Base-by-base conservation (phyloP, 2,888 invertebrate genomes). In the Odontothrips loti region DNA sequence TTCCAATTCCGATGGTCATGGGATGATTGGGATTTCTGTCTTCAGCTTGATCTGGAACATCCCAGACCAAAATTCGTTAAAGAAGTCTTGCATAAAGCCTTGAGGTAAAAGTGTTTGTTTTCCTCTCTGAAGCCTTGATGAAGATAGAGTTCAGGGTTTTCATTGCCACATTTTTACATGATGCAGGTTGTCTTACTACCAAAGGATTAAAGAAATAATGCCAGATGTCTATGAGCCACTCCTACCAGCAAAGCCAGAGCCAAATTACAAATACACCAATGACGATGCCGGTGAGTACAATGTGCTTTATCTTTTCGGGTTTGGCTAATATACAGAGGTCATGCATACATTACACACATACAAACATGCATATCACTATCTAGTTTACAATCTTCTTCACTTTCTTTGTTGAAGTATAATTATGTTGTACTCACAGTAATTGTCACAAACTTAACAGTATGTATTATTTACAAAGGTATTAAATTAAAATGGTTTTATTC, bases 1-100 rank as follows among this genome's bases (percentile, higher is more conserved):
- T 99, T 99, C 88, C 98, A 99, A 88, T 99, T 97, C 87, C 93
- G 97, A 81, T 99, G 99, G 99, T 96, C 96, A 2, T 99, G 99
- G 99, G 96, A 96, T 84, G 97, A 97, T 86, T 97, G 97, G 97
- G 94, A 95, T 86, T 92, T 93, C 20, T 95, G 95, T 85, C 89
- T 96, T n/a, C 91, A 93, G 83, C 88, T 96, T 43, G 96, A 96
- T 86, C 87, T 91, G 0, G 96, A 97, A 85, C 95, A 96, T 88
- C 98, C 98, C 0, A 94, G 97, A 85, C 96, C 97, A 0, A 94
- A 97, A 86, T 99, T 99, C 87, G 94, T 98, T 81, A 91, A 93
- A 84, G 99, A 99, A 88, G 96, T 96, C 27, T 91, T 99, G 82
- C 91, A 93, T 63, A 97, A 96, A 87, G 94, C 95, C 86, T 90